Conservation (phyloP, 2,113 vertebrate genomes). For the Pedetes capensis region DNA sequence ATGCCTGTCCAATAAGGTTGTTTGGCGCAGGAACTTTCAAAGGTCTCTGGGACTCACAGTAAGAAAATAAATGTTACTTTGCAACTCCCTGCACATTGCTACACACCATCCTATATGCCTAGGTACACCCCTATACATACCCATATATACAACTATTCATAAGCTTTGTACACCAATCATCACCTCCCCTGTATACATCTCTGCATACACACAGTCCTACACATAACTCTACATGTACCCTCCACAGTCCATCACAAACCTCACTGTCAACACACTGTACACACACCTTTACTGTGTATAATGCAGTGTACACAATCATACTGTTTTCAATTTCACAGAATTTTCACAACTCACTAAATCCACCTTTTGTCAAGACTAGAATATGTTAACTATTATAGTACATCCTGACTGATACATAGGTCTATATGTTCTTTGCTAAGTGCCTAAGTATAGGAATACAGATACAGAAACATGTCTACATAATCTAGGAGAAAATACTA, state of each 20-base stretch:
- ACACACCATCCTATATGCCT: not conserved
- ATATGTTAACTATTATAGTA: not conserved
- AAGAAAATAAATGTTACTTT: not conserved
- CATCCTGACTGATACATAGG: not conserved
- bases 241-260: not conserved
- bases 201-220: not conserved
- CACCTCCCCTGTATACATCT: not conserved
- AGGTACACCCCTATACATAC: not conserved
- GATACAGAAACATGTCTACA: not conserved
- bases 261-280: not conserved
- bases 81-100: not conserved
- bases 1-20: not conserved
- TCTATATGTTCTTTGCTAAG: not conserved
- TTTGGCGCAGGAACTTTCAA: not conserved
- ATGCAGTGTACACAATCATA: not conserved
- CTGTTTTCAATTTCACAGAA: not conserved
- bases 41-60: not conserved
- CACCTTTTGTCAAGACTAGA: not conserved
- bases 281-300: not conserved
- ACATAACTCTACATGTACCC: no score
- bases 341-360: not conserved
- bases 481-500: not conserved
- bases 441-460: not conserved
- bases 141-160: not conserved
- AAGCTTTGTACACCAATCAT: not conserved